These are phyloP conservation scores for Melikaiella ostensackeni DNA, from an alignment of 2,888 invertebrate species.

Conservation along the genomic window DNA sequence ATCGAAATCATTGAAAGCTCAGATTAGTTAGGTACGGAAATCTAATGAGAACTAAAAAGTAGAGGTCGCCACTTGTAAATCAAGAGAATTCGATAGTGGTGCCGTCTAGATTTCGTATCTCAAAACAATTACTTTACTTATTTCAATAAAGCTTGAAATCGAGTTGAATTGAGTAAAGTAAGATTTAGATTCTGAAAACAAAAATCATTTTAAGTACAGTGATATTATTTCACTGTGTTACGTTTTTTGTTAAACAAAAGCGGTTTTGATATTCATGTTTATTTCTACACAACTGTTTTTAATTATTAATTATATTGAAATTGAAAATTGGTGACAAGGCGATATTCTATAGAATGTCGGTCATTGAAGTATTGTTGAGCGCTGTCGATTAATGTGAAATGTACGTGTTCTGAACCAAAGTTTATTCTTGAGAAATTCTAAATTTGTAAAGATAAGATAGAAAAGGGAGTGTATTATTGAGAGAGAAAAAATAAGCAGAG, in stretches of 20 bases:
- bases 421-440: constrained; percentile 37
- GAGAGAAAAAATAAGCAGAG: constrained; percentile 22
- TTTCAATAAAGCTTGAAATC: neutral
- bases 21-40: neutral
- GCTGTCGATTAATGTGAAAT: constrained; percentile 25
- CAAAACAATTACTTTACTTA: constrained; percentile 13
- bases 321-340: constrained; percentile 16
- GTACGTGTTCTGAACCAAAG: constrained; percentile 33
- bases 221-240: constrained; percentile 29
- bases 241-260: constrained; percentile 28
- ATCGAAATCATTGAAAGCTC: constrained; percentile 2
- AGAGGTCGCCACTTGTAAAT: too few species aligned
- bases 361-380: constrained; percentile 32
- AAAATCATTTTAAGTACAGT: constrained; percentile 28
- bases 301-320: constrained; percentile 25
- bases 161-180: constrained; percentile 9
- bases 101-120: neutral
- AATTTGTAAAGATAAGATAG: constrained; percentile 31
- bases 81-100: too few species aligned
- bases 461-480: constrained; percentile 38
- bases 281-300: constrained; percentile 26
- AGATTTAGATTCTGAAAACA: constrained; percentile 17
- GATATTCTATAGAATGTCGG: constrained; percentile 32
- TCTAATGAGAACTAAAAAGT: neutral
- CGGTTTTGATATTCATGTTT: constrained; percentile 27